Conservation (phyloP, 2,888 invertebrate genomes). For the Apamea anceps region DNA sequence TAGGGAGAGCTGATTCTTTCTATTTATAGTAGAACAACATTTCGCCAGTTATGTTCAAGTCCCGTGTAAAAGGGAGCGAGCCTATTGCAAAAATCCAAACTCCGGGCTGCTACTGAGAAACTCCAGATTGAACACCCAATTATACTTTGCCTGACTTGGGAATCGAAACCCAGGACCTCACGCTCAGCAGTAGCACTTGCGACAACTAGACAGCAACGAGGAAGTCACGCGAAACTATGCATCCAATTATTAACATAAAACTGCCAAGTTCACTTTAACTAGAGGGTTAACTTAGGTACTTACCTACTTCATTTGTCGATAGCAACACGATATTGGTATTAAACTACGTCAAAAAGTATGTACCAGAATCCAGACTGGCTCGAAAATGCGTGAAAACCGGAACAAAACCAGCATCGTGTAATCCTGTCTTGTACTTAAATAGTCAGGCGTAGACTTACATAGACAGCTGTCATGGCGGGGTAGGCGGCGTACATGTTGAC, state of each 20-base stretch:
- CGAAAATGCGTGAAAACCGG: conserved; percentile 12
- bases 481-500: conserved; percentile 95
- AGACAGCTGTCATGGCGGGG: conserved; percentile 96
- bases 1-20: background rate
- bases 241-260: background rate
- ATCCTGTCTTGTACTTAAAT: background rate
- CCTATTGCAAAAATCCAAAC: background rate
- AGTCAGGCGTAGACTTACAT: conserved; percentile 90
- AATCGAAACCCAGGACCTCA: too few species aligned
- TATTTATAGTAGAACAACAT: background rate
- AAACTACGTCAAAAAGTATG: background rate
- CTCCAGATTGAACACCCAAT: background rate
- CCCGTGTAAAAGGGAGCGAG: background rate
- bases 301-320: background rate
- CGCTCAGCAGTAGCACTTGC: background rate
- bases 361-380: background rate
- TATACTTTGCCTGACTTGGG: too few species aligned
- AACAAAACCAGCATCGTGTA: background rate
- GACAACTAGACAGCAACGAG: background rate
- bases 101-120: background rate
- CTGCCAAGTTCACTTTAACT: background rate
- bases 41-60: background rate
- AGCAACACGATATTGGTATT: background rate
- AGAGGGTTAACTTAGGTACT: background rate
- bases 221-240: too few species aligned